Evolutionary conservation across 2,888 invertebrate genomes (phyloP), one percentile per base, ranked within the genome.

Genomic region (Rhogogaster chlorosoma): DNA sequence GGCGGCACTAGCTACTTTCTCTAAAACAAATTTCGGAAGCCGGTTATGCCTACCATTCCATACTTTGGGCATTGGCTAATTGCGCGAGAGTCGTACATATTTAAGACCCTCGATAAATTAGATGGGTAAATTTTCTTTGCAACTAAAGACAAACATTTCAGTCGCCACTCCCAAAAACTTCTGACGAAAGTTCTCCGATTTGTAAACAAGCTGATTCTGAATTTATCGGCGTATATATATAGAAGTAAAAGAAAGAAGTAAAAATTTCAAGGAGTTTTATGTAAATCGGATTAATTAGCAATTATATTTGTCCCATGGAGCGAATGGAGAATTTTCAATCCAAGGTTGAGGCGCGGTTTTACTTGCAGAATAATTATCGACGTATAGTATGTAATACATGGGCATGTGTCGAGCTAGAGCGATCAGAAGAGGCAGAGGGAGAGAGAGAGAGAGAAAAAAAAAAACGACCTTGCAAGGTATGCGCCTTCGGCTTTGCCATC

Each of bases 401-500:
- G 18, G 18, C 32, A 67, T 67, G 67, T 67, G 18, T 67, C 29
- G 67, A 32, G 15, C 29, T 42, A 42, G n/a, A 42, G 22, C 36
- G 9, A 73, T 26, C 38, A 12, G 42, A 22, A 42, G 10, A 9
- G 12, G 26, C 42, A 73, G 22, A 42, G 2, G 10, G 22, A 67
- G 3, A 67, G n/a, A 7, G 1, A 64, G 12, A 64, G 12, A 29
- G 9, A 9, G 32, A 36, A 32, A 18, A 78, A 61, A 42, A 80
- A 38, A 80, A 36, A n/a, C 80, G 80, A 80, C 80, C 80, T 80
- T 80, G 80, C 57, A 12, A 80, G 80, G 80, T 64, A 80, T 80
- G 80, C 80, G 80, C 36, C 80, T 77, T 77, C 77, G 77, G 49
- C 77, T 49, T 77, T 53, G 49, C 49, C 77, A 77, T 77, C 77